Evolutionary conservation across 2,797 vertebrate genomes (phyloP).

Genomic region (Chelon auratus): DNA sequence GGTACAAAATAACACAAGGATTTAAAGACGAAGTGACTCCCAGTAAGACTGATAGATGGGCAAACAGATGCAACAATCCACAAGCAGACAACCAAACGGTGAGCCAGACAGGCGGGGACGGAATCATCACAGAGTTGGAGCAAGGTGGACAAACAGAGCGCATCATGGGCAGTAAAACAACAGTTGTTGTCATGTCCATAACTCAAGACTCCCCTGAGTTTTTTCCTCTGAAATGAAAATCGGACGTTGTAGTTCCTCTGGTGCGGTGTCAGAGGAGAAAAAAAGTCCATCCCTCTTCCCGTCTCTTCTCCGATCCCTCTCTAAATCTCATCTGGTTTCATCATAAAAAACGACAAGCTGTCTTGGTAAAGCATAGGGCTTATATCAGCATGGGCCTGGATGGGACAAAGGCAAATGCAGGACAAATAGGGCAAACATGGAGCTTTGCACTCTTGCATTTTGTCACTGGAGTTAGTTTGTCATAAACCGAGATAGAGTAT

Average conservation of each 20-base stretch:
- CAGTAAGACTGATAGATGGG: constrained; percentile 42
- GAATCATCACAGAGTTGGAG: constrained; percentile 42
- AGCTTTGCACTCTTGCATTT: constrained; percentile 33
- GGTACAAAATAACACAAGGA: constrained; percentile 22
- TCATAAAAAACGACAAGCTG: constrained; percentile 77
- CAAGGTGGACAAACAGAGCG: constrained; percentile 63
- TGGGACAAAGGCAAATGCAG: constrained; percentile 63
- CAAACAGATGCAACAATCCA: constrained; percentile 31
- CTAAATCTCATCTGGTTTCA: constrained; percentile 77
- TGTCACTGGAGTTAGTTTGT: constrained; percentile 13
- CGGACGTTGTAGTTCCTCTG: constrained; percentile 60
- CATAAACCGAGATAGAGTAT: constrained; percentile 3
- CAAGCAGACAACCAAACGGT: constrained; percentile 39
- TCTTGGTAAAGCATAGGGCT: constrained; percentile 64
- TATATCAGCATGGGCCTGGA: constrained; percentile 64
- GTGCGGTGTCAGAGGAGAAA: constrained; percentile 47
- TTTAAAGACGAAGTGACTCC: constrained; percentile 46
- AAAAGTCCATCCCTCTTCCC: constrained; percentile 66
- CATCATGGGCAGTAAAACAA: constrained; percentile 65
- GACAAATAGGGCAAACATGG: constrained; percentile 41
- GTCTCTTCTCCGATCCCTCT: constrained; percentile 65
- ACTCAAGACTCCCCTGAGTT: constrained; percentile 68
- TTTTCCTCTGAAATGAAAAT: constrained; percentile 77
- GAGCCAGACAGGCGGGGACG: constrained; percentile 43
- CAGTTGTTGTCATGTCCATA: constrained; percentile 66